These are phyloP conservation scores for Atrichornis clamosus DNA, from an alignment of 2,113 vertebrate species.

Conservation along the genomic window DNA sequence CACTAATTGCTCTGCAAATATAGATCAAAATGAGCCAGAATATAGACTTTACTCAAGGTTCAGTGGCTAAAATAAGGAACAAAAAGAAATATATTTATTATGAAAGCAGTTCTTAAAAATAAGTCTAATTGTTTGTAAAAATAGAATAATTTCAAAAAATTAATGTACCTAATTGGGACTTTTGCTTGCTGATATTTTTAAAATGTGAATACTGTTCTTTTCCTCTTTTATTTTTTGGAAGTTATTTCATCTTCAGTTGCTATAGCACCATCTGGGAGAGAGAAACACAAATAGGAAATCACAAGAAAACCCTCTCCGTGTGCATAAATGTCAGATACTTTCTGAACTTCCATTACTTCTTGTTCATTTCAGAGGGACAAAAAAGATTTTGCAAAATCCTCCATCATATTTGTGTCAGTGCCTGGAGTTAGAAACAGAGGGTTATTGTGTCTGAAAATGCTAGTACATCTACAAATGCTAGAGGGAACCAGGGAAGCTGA, in stretches of 20 bases:
- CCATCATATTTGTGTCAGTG: neutral
- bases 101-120: neutral
- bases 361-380: neutral
- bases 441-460: neutral
- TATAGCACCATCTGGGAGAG: neutral
- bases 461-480: neutral
- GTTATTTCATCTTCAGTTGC: neutral
- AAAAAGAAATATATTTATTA: neutral
- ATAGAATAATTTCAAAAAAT: neutral
- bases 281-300: constrained; percentile 5
- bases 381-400: neutral
- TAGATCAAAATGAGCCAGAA: neutral
- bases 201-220: neutral
- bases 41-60: neutral
- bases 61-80: neutral
- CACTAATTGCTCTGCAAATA: neutral
- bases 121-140: neutral
- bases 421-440: neutral
- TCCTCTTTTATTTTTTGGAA: neutral
- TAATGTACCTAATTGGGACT: neutral
- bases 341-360: neutral
- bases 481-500: neutral
- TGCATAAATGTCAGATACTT: neutral
- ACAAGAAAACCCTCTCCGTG: neutral
- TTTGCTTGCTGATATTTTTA: neutral